Evolutionary conservation across 2,888 invertebrate genomes (phyloP).

Genomic region (Lithophane semibrunnea): DNA sequence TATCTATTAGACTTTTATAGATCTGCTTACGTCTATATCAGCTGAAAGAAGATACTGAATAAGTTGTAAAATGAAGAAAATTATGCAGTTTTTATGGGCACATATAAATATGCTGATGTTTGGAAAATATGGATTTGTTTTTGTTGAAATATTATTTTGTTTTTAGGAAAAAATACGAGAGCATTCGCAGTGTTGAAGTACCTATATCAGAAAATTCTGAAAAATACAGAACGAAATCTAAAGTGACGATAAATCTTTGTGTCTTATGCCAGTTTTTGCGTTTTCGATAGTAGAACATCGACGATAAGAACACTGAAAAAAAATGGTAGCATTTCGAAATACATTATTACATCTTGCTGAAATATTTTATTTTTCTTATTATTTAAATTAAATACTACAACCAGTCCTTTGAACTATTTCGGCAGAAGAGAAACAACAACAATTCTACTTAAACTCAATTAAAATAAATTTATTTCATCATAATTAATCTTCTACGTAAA

Average conservation of each 20-base stretch:
- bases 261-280: not conserved
- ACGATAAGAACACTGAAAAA: not conserved
- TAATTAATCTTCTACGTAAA: not conserved
- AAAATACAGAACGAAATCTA: not conserved
- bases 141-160: constrained; percentile 19
- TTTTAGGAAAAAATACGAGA: not conserved
- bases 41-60: constrained; percentile 29
- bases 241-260: too few species aligned
- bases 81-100: constrained; percentile 49
- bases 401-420: not conserved
- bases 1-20: constrained; percentile 54
- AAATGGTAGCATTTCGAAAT: not conserved
- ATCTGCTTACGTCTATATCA: constrained; percentile 50
- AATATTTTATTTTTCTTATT: too few species aligned
- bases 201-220: not conserved
- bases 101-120: constrained; percentile 39
- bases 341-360: not conserved
- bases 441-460: constrained; percentile 5
- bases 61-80: constrained; percentile 45
- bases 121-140: constrained; percentile 8
- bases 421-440: not conserved
- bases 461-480: not conserved
- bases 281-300: not conserved
- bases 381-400: too few species aligned
- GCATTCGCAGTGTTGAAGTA: not conserved